phyloP scores from a whole-genome alignment of 1,140 invertebrate species.

The Drosophila subpulchrella region DNA sequence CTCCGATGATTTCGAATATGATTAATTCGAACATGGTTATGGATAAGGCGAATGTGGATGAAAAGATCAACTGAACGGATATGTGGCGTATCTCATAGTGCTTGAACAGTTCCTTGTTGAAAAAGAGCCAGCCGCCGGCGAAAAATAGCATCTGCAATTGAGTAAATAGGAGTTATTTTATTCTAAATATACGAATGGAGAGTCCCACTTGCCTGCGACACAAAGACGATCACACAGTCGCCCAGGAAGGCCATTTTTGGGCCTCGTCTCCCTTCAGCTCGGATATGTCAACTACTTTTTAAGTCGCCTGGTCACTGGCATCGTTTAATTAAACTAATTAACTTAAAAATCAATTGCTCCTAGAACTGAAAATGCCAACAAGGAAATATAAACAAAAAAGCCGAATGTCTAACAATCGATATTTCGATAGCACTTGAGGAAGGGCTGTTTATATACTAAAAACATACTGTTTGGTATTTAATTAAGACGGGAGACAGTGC shows the following conservation, averaged over 20 bases:
- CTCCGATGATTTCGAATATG: constrained; percentile 99
- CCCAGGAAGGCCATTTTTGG: constrained; percentile 88
- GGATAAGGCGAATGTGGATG: constrained; percentile 97
- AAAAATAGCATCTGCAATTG: constrained; percentile 94
- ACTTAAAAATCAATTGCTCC: constrained; percentile 10
- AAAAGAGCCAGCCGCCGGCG: constrained; percentile 98
- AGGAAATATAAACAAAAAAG: constrained; percentile 59
- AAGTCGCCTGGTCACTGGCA: constrained; percentile 38
- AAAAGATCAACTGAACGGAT: constrained; percentile 98
- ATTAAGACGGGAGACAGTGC: background rate
- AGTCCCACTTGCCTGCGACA: constrained; percentile 87
- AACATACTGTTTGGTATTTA: background rate
- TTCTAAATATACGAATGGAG: background rate
- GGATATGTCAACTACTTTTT: constrained; percentile 29
- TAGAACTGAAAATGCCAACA: constrained; percentile 49
- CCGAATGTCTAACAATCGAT: constrained; percentile 27
- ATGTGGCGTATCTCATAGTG: constrained; percentile 99
- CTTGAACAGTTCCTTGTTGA: constrained; percentile 98
- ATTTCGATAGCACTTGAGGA: constrained; percentile 6
- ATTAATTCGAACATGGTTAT: constrained; percentile 99
- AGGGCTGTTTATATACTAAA: background rate
- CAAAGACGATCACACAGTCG: constrained; percentile 89
- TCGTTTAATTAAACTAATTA: constrained; percentile 32
- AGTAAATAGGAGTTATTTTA: background rate
- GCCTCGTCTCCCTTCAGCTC: constrained; percentile 20